Conservation (phyloP, 2,888 invertebrate species). For the Sinohyriopsis cumingii region DNA sequence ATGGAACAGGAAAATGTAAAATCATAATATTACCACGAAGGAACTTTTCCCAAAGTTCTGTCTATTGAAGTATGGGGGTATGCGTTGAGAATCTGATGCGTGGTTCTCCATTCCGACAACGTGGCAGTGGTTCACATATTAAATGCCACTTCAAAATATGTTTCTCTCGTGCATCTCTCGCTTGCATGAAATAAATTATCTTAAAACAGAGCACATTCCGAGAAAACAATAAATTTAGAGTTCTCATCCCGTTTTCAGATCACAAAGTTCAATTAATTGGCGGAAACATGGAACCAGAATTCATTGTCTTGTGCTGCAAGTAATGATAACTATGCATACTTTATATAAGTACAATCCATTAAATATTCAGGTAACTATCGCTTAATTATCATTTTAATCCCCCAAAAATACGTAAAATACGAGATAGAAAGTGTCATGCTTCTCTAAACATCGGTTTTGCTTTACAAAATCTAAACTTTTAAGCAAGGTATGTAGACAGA, state of each 20-base stretch:
- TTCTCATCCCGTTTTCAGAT: slow-evolving; percentile 20
- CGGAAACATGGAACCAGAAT: slow-evolving; percentile 8
- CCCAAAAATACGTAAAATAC: no score
- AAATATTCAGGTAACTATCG: no score
- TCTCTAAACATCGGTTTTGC: no score
- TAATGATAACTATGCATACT: no score
- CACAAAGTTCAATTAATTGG: slow-evolving; percentile 6
- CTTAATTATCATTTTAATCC: no score
- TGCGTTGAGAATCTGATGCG: slow-evolving; percentile 11
- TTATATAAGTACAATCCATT: no score
- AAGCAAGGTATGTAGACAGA: no score
- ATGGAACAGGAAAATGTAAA: slow-evolving; percentile 2
- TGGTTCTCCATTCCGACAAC: slow-evolving; percentile 31
- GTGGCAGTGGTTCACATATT: slow-evolving; percentile 28
- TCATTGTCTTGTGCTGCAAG: not conserved
- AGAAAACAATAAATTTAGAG: slow-evolving; percentile 21
- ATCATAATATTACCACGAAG: slow-evolving; percentile 11
- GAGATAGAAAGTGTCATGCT: no score
- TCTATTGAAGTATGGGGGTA: slow-evolving; percentile 27
- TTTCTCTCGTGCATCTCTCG: slow-evolving; percentile 13
- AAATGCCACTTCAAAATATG: slow-evolving; percentile 22
- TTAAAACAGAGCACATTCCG: slow-evolving; percentile 21
- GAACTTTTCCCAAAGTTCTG: slow-evolving; percentile 17
- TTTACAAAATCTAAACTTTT: no score
- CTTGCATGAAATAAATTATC: slow-evolving; percentile 22